A percentile compares a stretch with the other conserved stretches of the same genome.
Evolutionary conservation across 2,888 invertebrate genomes (phyloP).

Genomic region (Erebia epiphron): DNA sequence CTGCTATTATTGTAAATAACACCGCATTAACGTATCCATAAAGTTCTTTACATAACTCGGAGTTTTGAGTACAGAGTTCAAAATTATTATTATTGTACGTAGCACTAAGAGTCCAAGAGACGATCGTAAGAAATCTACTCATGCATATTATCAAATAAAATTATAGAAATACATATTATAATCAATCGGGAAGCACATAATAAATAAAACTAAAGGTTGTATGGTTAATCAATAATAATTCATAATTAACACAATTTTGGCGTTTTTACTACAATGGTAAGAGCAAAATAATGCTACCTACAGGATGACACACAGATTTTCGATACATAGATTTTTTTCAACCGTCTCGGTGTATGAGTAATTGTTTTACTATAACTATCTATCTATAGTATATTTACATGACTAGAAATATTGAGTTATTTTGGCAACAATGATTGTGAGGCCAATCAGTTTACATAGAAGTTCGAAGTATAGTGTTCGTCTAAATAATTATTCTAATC

Average conservation of each 20-base stretch:
- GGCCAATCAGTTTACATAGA: conserved; percentile 28
- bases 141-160: neutral
- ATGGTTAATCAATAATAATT: neutral
- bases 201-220: neutral
- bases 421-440: conserved; percentile 63
- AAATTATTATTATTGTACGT: conserved; percentile 61
- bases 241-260: neutral
- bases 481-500: conserved; percentile 15
- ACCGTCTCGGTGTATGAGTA: conserved; percentile 35
- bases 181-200: neutral
- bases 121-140: conserved; percentile 18
- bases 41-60: conserved; percentile 38
- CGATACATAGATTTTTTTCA: conserved; percentile 6
- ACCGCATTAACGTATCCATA: conserved; percentile 39
- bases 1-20: conserved; percentile 38
- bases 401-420: conserved; percentile 50
- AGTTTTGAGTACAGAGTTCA: conserved; percentile 56
- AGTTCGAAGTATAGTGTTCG: conserved; percentile 12
- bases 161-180: neutral
- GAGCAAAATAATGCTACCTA: neutral
- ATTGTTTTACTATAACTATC: conserved; percentile 52
- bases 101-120: conserved; percentile 52
- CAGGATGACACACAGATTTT: neutral
- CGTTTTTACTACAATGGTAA: neutral
- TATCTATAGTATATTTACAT: conserved; percentile 75